These are phyloP conservation scores for Mus pahari DNA, from an alignment of 2,113 vertebrate genomes.

Conservation along the genomic window DNA sequence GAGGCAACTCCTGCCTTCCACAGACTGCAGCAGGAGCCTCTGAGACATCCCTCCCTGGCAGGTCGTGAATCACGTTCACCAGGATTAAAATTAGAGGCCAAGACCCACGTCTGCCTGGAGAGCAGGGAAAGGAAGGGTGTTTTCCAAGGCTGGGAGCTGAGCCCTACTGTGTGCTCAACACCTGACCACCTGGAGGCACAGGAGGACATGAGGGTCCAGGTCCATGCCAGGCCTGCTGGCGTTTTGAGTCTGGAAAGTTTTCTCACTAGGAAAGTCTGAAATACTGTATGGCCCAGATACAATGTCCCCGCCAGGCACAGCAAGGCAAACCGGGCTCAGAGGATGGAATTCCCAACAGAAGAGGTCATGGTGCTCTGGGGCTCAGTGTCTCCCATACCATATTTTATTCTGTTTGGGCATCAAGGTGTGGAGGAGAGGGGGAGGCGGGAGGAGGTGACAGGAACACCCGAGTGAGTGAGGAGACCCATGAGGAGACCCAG, in stretches of 20 bases:
- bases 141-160: background rate
- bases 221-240: background rate
- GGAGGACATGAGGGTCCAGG: background rate
- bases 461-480: too few species aligned
- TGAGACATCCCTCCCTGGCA: background rate
- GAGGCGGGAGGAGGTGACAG: background rate
- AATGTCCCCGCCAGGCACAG: background rate
- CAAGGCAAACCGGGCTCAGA: background rate
- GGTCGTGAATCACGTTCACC: constrained; percentile 33
- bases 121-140: background rate
- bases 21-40: constrained; percentile 42
- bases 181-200: background rate
- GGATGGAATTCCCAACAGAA: background rate
- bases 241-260: background rate
- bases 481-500: too few species aligned
- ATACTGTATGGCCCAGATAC: background rate
- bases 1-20: constrained; percentile 42
- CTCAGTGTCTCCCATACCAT: background rate
- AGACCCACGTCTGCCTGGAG: background rate
- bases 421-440: background rate
- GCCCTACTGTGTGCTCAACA: fast-evolving
- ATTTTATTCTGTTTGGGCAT: background rate
- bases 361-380: background rate
- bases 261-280: background rate
- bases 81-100: constrained; percentile 63